phyloP scores from a whole-genome alignment of 2,888 invertebrate genomes.

The Aphodius sticticus region DNA sequence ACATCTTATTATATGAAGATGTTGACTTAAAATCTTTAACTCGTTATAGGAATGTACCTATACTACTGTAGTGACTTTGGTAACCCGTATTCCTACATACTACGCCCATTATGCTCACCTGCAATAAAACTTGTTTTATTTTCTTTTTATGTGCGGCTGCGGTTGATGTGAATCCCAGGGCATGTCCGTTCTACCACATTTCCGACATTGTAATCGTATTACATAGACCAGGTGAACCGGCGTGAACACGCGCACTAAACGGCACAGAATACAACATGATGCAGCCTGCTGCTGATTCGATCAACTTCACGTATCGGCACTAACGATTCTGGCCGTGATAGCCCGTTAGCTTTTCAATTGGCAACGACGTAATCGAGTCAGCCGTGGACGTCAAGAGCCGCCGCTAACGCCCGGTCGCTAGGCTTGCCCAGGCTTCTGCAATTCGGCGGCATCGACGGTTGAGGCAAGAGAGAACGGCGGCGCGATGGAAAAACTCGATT shows the following conservation, averaged over 20 bases:
- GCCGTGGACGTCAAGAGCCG: not conserved
- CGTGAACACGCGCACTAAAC: not conserved
- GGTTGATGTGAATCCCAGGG: too few species aligned
- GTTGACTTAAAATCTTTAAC: too few species aligned
- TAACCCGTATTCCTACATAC: too few species aligned
- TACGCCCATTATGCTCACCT: too few species aligned
- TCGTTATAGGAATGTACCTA: too few species aligned
- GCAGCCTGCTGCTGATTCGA: not conserved
- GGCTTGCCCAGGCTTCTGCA: not conserved
- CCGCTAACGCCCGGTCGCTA: not conserved
- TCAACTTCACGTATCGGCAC: slow-evolving; percentile 4
- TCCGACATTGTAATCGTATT: too few species aligned
- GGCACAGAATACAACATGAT: not conserved
- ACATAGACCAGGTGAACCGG: not conserved
- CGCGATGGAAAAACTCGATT: not conserved
- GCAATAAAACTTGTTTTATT: too few species aligned
- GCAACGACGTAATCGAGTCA: not conserved
- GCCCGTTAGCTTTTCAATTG: not conserved
- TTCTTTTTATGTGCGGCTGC: too few species aligned
- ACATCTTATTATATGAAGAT: too few species aligned
- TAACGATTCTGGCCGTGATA: not conserved
- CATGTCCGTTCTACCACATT: too few species aligned
- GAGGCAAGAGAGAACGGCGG: not conserved
- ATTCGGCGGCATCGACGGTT: not conserved
- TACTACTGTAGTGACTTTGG: too few species aligned